Conservation (phyloP, 1,140 invertebrate genomes). For the Drosophila paulistorum region DNA sequence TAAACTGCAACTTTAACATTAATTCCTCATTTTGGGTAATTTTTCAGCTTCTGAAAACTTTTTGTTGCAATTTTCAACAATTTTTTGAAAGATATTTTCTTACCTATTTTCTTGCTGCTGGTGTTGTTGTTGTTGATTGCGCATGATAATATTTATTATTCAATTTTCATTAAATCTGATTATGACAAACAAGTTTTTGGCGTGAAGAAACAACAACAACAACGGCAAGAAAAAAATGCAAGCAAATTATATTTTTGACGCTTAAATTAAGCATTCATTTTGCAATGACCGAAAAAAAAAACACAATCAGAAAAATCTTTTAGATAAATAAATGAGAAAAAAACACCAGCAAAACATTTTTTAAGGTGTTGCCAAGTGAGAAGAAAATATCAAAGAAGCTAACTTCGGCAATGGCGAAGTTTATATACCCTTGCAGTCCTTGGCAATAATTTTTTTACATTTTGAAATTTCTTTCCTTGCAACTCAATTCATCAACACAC, state of each 20-base stretch:
- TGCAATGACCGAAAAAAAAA: conserved; percentile 26
- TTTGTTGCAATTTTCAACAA: conserved; percentile 63
- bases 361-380: conserved; percentile 66
- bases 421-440: no score
- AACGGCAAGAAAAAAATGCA: conserved; percentile 40
- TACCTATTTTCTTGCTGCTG: conserved; percentile 42
- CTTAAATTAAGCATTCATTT: conserved; percentile 77
- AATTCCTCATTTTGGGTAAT: conserved; percentile 16
- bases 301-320: conserved; percentile 60
- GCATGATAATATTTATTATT: conserved; percentile 78
- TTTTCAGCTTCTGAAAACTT: conserved; percentile 44
- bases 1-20: conserved; percentile 17
- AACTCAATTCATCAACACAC: no score
- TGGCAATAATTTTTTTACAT: no score
- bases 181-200: conserved; percentile 61
- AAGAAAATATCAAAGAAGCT: no score
- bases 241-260: conserved; percentile 71
- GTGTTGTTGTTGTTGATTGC: conserved; percentile 39
- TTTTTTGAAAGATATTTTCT: conserved; percentile 51
- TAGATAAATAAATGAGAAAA: background rate
- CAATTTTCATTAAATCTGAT: conserved; percentile 80
- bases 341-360: conserved; percentile 45
- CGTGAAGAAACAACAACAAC: background rate
- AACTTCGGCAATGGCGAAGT: no score
- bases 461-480: no score